Evolutionary conservation across 2,113 vertebrate genomes (phyloP), one percentile per base, ranked within the genome.

Genomic region (pig (Sus scrofa)): DNA sequence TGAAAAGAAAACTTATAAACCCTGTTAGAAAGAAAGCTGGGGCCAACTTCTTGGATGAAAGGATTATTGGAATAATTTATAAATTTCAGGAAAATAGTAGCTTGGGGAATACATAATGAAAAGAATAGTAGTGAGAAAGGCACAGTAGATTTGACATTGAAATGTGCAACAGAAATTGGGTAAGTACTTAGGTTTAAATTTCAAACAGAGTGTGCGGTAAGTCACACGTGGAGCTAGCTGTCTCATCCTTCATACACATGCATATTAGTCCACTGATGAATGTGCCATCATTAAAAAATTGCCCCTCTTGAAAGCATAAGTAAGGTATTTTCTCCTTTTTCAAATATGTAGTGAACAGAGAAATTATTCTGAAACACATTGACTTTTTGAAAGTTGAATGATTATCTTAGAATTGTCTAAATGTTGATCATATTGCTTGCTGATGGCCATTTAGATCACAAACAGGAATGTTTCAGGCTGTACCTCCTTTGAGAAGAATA

Each of bases 61-160:
- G 60, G 70, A 60, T 84, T 86, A 88, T 82, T 96, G 50, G 88
- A 92, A 50, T 63, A 84, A 37, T 84, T 37, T 77, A 10, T 92
- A 19, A 70, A 71, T 91, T 91, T 77, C 30, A 62, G 68, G 15
- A 96, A 96, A 92, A 63, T 39, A 58, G 19, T 91, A 26, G 50
- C 77, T 74, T 96, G 84, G 34, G 63, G 52, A 91, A 85, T 68
- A 89, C 26, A 58, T 54, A 83, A 65, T 96, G 86, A 81, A 95
- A 96, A 95, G 65, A 93, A 73, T 96, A 65, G 32, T 30, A 62
- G 70, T 95, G 60, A 93, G 26, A 90, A 95, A 95, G 60, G 9
- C n/a, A 44, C 63, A 58, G 12, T 82, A 78, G 54, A 82, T 88
- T 94, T 97, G 65, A 74, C 30, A 39, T 34, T 86, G 71, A 92